Conservation (phyloP, 2,888 invertebrate species). For the Netelia inedita region DNA sequence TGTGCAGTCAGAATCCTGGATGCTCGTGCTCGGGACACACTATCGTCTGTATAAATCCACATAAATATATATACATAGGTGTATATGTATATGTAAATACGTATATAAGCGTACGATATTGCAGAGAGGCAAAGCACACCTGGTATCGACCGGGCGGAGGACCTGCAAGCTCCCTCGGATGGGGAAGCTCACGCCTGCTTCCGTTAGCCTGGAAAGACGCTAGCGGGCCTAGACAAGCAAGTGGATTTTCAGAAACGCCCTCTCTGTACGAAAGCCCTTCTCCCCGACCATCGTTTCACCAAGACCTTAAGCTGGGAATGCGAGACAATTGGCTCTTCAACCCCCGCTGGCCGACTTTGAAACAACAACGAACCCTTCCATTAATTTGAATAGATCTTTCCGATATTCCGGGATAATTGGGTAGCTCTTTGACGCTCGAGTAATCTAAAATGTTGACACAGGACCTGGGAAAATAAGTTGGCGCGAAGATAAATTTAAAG, state of each 20-base stretch:
- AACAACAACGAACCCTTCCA: background rate
- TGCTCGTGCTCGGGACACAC: slow-evolving; percentile 3
- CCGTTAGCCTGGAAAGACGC: background rate
- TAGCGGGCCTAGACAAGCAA: background rate
- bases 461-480: no score
- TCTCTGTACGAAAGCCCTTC: background rate
- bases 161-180: slow-evolving; percentile 41
- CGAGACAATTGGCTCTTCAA: background rate
- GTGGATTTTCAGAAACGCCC: background rate
- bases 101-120: slow-evolving; percentile 16
- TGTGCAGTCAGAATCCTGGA: slow-evolving; percentile 22
- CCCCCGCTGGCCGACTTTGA: background rate
- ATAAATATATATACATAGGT: slow-evolving; percentile 19
- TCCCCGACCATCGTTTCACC: background rate
- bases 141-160: slow-evolving; percentile 58
- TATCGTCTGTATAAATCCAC: background rate
- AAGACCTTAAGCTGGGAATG: background rate
- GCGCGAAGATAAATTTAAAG: no score
- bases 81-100: background rate
- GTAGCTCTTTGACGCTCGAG: background rate
- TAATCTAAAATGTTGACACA: background rate
- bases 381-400: background rate
- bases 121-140: slow-evolving; percentile 53
- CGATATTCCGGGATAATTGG: background rate
- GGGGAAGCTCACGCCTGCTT: background rate